Evolutionary conservation across 2,113 vertebrate species (phyloP).

Genomic region (Thalassarche chlororhynchos): DNA sequence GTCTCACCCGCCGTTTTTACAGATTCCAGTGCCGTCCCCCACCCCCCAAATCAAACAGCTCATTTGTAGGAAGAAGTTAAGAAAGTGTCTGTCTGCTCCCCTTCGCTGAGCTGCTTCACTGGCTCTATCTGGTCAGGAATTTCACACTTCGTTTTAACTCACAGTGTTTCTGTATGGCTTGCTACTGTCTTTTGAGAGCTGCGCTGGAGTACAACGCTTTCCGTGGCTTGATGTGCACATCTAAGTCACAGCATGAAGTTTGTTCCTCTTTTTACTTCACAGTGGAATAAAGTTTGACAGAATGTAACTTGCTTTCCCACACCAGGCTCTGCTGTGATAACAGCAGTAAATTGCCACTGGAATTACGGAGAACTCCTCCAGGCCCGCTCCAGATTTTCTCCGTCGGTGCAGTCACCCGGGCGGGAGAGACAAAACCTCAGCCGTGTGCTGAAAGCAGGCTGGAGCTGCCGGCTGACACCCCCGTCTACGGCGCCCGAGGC

Average conservation of each 20-base stretch:
- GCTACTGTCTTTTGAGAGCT: not conserved
- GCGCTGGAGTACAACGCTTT: not conserved
- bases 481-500: not conserved
- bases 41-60: no score
- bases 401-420: not conserved
- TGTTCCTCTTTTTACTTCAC: no score
- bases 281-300: accelerated
- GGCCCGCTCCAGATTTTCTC: not conserved
- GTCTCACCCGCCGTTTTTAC: no score
- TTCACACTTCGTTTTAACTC: not conserved
- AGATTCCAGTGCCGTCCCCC: not conserved
- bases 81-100: not conserved
- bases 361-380: not conserved
- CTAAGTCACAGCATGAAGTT: not conserved
- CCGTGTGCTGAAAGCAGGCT: not conserved
- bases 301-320: not conserved
- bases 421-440: not conserved
- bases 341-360: not conserved
- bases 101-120: not conserved
- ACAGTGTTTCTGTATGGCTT: not conserved
- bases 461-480: not conserved
- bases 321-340: accelerated
- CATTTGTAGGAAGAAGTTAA: not conserved
- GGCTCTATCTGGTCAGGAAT: not conserved
- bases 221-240: accelerated